These are phyloP conservation scores for Microchirus variegatus DNA, from an alignment of 2,797 vertebrate genomes.

Conservation along the genomic window DNA sequence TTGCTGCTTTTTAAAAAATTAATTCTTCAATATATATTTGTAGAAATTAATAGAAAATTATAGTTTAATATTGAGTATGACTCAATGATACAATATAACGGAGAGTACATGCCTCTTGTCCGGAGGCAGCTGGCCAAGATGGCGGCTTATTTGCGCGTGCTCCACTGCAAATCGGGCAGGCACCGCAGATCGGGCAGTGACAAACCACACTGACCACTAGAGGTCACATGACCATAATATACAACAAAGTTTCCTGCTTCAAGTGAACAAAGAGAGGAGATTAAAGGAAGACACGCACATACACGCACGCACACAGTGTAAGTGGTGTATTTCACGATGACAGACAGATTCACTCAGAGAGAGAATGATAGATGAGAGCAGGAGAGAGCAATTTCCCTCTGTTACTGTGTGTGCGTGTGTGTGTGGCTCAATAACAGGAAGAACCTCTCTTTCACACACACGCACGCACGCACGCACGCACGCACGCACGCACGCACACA, in stretches of 20 bases:
- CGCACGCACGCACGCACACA: slow-evolving; percentile 33
- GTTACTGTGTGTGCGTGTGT: slow-evolving; percentile 7
- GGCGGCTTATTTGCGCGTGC: too few relatives aligned
- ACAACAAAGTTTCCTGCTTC: not conserved
- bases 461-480: slow-evolving; percentile 11
- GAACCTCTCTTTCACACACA: too few relatives aligned
- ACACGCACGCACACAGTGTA: slow-evolving; percentile 20
- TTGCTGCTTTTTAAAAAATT: too few relatives aligned
- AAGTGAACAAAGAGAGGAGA: slow-evolving; percentile 13
- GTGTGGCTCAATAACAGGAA: too few relatives aligned
- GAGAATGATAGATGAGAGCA: slow-evolving; percentile 60
- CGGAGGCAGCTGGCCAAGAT: too few relatives aligned
- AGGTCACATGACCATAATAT: not conserved
- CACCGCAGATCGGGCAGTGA: too few relatives aligned
- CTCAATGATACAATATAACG: too few relatives aligned
- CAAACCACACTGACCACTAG: not conserved
- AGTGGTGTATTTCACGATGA: slow-evolving; percentile 60
- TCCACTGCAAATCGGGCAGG: too few relatives aligned
- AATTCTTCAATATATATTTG: too few relatives aligned
- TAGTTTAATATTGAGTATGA: too few relatives aligned
- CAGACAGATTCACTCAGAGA: slow-evolving; percentile 63
- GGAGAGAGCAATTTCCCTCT: slow-evolving; percentile 50
- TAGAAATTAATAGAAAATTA: too few relatives aligned
- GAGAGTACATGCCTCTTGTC: too few relatives aligned
- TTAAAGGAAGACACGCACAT: slow-evolving; percentile 23